Conservation (phyloP, 2,797 vertebrate species). For the Malurus splendens region DNA sequence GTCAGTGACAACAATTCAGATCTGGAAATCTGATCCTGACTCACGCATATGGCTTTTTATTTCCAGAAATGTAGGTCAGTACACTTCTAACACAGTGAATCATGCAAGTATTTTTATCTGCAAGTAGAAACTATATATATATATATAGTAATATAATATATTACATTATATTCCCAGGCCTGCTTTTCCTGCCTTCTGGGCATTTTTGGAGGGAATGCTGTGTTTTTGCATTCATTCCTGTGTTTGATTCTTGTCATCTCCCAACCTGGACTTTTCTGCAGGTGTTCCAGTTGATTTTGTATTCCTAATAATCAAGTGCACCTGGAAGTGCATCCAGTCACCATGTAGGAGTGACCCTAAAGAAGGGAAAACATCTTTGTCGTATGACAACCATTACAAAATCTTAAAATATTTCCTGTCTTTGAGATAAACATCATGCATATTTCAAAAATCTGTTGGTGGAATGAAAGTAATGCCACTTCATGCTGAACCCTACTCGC, state of each 20-base stretch:
- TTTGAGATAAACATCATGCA: neutral
- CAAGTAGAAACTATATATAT: neutral
- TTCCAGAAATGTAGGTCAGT: neutral
- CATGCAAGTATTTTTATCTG: neutral
- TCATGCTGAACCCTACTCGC: neutral
- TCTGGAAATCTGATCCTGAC: neutral
- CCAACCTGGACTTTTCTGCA: neutral
- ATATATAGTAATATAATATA: neutral
- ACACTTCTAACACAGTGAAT: neutral
- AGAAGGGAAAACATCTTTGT: neutral
- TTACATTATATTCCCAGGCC: neutral
- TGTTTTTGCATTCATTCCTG: neutral
- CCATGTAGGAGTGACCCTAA: neutral
- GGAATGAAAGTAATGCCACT: neutral
- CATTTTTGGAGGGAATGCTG: neutral
- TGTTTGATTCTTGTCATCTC: neutral
- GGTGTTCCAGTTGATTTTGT: neutral
- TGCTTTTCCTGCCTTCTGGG: neutral
- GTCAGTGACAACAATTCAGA: neutral
- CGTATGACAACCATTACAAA: neutral
- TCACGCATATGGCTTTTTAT: neutral
- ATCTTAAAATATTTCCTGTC: neutral
- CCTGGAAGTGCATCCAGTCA: neutral
- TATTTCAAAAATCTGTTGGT: neutral
- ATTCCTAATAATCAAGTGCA: neutral